Evolutionary conservation across 1,140 invertebrate species (phyloP).

Genomic region (Ctenoplectra terminalis): DNA sequence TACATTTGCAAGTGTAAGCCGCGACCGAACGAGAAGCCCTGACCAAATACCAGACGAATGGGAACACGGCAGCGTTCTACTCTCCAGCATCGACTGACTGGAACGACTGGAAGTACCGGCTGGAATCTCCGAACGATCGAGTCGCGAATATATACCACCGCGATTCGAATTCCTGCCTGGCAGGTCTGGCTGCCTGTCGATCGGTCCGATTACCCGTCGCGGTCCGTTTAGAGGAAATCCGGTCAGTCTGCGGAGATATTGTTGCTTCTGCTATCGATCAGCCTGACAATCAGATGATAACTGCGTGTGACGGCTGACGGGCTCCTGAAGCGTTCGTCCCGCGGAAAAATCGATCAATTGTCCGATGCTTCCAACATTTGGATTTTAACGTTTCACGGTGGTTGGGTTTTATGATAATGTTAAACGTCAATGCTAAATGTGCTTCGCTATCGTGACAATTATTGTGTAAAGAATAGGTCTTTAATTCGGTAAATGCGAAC

Average conservation of each 20-base stretch:
- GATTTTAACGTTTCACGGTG: too few relatives aligned
- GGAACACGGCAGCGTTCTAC: slow-evolving; percentile 1
- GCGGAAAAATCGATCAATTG: neutral
- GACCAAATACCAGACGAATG: slow-evolving; percentile 65
- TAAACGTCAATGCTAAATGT: too few relatives aligned
- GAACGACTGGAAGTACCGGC: slow-evolving; percentile 53
- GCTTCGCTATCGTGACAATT: too few relatives aligned
- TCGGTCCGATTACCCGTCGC: slow-evolving; percentile 38
- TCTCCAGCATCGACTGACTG: slow-evolving; percentile 26
- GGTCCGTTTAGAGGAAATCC: slow-evolving; percentile 51
- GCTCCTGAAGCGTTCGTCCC: neutral
- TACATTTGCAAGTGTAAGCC: slow-evolving; percentile 74
- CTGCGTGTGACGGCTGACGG: slow-evolving; percentile 1
- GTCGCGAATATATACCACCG: slow-evolving; percentile 50
- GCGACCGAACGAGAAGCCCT: slow-evolving; percentile 26
- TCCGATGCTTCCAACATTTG: neutral
- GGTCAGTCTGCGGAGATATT: slow-evolving; percentile 58
- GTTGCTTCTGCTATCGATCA: slow-evolving; percentile 53
- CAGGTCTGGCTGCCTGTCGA: slow-evolving; percentile 14
- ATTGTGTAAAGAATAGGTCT: too few relatives aligned
- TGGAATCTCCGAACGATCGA: slow-evolving; percentile 50
- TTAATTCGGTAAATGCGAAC: too few relatives aligned
- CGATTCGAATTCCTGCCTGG: slow-evolving; percentile 48
- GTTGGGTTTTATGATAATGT: too few relatives aligned
- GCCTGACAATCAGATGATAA: slow-evolving; percentile 34